phyloP scores from a whole-genome alignment of 2,797 vertebrate species.

The Acomys russatus region DNA sequence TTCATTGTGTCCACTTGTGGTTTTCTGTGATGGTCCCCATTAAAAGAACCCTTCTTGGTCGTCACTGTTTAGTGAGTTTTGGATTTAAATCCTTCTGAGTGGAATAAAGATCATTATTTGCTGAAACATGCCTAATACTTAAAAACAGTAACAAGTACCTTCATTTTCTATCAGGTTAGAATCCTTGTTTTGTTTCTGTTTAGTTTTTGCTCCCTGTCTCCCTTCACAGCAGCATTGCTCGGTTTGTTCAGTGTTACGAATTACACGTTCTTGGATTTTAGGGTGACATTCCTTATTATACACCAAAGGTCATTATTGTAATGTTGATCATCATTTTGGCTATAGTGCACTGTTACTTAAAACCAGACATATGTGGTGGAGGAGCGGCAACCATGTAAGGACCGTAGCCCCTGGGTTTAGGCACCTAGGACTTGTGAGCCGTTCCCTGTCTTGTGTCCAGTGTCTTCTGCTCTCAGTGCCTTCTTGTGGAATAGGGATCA shows the following conservation, averaged over 20 bases:
- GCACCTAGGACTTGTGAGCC: accelerated
- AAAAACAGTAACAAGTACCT: neutral
- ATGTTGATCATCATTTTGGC: neutral
- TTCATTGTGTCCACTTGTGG: neutral
- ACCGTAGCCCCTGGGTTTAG: neutral
- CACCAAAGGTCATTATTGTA: neutral
- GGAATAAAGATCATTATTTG: slow-evolving; percentile 1
- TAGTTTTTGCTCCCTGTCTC: neutral
- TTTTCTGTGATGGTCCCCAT: neutral
- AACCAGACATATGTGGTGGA: neutral
- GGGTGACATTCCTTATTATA: neutral
- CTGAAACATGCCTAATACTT: neutral
- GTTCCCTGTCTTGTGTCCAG: neutral
- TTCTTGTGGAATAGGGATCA: too few relatives aligned
- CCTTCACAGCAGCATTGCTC: neutral
- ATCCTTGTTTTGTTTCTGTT: neutral
- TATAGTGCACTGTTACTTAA: neutral
- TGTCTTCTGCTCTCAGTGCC: neutral
- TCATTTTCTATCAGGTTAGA: neutral
- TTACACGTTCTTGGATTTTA: accelerated
- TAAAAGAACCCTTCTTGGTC: neutral
- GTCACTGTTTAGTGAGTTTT: neutral
- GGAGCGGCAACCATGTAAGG: neutral
- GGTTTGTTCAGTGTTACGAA: neutral
- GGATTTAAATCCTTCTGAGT: neutral